Conservation (phyloP, 2,888 invertebrate species). For the Melanchra persicariae region DNA sequence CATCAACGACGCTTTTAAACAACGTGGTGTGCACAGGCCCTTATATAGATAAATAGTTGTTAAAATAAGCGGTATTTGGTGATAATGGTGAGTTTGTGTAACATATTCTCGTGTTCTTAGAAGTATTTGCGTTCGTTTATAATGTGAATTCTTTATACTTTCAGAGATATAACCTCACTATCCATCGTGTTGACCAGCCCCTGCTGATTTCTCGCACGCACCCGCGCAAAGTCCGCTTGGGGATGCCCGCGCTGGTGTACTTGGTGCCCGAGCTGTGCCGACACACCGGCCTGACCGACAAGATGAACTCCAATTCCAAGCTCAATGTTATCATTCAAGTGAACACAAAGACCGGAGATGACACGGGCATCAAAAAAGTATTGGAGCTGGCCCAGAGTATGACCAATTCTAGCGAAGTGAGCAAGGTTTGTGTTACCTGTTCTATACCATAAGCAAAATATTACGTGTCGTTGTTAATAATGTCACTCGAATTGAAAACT, state of each 20-base stretch:
- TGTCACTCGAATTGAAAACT: too few species aligned
- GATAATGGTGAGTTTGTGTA: too few species aligned
- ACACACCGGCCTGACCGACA: constrained; percentile 95
- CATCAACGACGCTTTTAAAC: too few species aligned
- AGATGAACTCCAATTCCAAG: constrained; percentile 91
- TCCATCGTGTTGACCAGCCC: constrained; percentile 93
- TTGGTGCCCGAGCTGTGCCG: constrained; percentile 96
- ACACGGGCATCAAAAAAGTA: constrained; percentile 92
- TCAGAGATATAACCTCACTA: constrained; percentile 92
- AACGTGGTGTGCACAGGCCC: too few species aligned
- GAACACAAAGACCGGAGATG: constrained; percentile 94
- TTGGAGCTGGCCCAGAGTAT: constrained; percentile 92
- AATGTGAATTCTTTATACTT: constrained; percentile 1
- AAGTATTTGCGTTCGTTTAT: too few species aligned
- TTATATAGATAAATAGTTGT: too few species aligned
- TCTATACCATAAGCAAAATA: too few species aligned
- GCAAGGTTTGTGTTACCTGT: constrained; percentile 69
- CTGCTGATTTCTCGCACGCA: constrained; percentile 94
- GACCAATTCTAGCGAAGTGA: constrained; percentile 82
- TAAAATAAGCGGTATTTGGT: too few species aligned
- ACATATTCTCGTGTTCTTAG: too few species aligned
- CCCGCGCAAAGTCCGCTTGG: constrained; percentile 93
- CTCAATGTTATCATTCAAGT: constrained; percentile 93
- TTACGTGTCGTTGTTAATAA: too few species aligned
- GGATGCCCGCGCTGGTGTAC: constrained; percentile 92